phyloP scores from a whole-genome alignment of 2,888 invertebrate genomes.

The Subacronicta megacephala region DNA sequence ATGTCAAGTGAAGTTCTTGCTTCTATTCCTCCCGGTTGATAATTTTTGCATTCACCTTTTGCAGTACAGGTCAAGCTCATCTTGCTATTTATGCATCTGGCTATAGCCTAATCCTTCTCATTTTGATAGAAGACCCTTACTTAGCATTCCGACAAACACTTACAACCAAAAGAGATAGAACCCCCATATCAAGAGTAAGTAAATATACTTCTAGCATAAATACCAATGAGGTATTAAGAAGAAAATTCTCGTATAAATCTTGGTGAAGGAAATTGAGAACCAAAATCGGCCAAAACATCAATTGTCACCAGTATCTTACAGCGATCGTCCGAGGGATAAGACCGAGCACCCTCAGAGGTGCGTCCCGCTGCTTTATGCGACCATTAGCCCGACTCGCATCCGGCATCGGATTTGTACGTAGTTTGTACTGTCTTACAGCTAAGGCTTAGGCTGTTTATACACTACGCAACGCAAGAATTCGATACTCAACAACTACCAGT shows the following conservation, averaged over 20 bases:
- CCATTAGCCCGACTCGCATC: slow-evolving; percentile 78
- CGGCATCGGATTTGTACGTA: slow-evolving; percentile 81
- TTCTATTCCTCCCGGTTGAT: too few relatives aligned
- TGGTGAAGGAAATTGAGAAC: slow-evolving; percentile 13
- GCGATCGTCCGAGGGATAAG: slow-evolving; percentile 78
- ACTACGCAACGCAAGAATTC: not conserved
- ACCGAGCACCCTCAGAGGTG: slow-evolving; percentile 64
- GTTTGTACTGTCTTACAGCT: slow-evolving; percentile 79
- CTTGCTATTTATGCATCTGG: too few relatives aligned
- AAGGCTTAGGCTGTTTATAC: not conserved
- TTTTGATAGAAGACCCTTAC: too few relatives aligned
- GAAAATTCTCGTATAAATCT: not conserved
- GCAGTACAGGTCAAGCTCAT: too few relatives aligned
- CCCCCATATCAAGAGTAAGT: too few relatives aligned
- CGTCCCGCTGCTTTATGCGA: slow-evolving; percentile 80
- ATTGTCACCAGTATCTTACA: slow-evolving; percentile 49
- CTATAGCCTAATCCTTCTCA: too few relatives aligned
- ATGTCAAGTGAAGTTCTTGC: too few relatives aligned
- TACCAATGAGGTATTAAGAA: not conserved
- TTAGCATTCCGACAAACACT: too few relatives aligned
- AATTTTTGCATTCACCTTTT: too few relatives aligned
- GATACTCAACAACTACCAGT: not conserved
- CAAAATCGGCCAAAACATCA: slow-evolving; percentile 60
- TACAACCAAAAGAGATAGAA: too few relatives aligned
- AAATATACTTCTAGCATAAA: not conserved